Evolutionary conservation across 2,797 vertebrate species (phyloP), one percentile per base, ranked within the genome.

Genomic region (Melanotaenia pygmaea): DNA sequence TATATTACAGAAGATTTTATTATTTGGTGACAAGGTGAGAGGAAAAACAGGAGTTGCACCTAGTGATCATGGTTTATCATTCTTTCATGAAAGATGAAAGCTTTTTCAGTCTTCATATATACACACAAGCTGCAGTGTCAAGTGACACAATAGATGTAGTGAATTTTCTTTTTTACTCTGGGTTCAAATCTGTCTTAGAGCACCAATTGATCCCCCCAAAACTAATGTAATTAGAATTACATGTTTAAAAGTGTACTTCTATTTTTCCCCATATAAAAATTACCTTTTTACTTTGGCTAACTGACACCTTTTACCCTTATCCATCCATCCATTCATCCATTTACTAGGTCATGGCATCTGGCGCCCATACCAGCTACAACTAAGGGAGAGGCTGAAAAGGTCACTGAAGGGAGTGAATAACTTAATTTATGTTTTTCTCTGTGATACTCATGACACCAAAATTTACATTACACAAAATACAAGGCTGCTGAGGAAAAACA

Each of bases 51-150:
- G 79, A 66, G 68, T 47, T 37, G 59, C 53, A 38, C 45, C 3
- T 28, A 51, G n/a, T 63, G 71, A 60, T 70, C 58, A 37, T 11
- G 26, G 54, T 34, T 34, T 7, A 34, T 59, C 35, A 38, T 81
- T 74, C 67, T 24, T 74, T 65, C 43, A 34, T 4, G 14, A 20
- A 57, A 26, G 11, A 24, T 45, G 61, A 18, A 38, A 38, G 30
- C 26, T 59, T 30, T 53, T 64, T 68, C 11, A 63, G 68, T 59
- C 62, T 62, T 53, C 61, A 50, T 32, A 50, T 76, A 78, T 60
- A 75, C 67, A 72, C n/a, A 12, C 64, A 24, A 32, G 30, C 22
- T 40, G 34, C 40, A 14, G 59, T n/a, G 3, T 2, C 43, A 26
- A 34, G 40, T 0, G 4, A 26, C 64, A 57, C 38, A 51, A 64